Base-by-base conservation (phyloP, 2,888 invertebrate genomes). In the Halocaridina rubra region DNA sequence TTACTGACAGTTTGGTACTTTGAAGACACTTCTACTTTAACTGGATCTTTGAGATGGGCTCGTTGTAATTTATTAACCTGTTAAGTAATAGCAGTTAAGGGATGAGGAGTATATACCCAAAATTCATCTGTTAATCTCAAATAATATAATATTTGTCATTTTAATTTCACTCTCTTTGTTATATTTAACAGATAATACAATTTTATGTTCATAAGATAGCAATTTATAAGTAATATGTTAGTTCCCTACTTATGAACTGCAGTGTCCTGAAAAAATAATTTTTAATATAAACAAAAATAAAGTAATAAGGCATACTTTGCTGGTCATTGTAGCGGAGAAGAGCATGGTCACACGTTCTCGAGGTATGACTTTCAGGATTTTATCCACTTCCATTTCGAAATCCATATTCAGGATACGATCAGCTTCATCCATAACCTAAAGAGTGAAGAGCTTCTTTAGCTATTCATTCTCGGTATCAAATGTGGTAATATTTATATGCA, bases 261-360 rank as follows among this genome's bases (percentile, higher is more conserved):
- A n/a, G n/a, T n/a, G n/a, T n/a, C n/a, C n/a, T n/a, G n/a, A n/a
- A n/a, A n/a, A n/a, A n/a, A n/a, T n/a, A n/a, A n/a, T n/a, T n/a
- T n/a, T n/a, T n/a, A n/a, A n/a, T n/a, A n/a, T n/a, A n/a, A n/a
- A n/a, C n/a, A n/a, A n/a, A n/a, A n/a, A n/a, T n/a, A n/a, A n/a
- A n/a, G n/a, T n/a, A n/a, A n/a, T n/a, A n/a, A n/a, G n/a, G 16
- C 74, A 64, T 22, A 89, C 95, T 91, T 97, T 97, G 90, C 97
- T 98, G 0, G 99, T 99, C 99, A 99, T 99, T 0, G 99, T 99
- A 0, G 99, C 99, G 0, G 99, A 99, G 92, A 98, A 99, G 16
- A 99, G 92, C 90, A 95, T 96, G 0, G 99, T 99, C 86, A 94
- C 93, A 3, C 99, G 93, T 89, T 99, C 98, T 32, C 95, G 93